Conservation (phyloP, 2,888 invertebrate genomes). For the Abscondita cerata region DNA sequence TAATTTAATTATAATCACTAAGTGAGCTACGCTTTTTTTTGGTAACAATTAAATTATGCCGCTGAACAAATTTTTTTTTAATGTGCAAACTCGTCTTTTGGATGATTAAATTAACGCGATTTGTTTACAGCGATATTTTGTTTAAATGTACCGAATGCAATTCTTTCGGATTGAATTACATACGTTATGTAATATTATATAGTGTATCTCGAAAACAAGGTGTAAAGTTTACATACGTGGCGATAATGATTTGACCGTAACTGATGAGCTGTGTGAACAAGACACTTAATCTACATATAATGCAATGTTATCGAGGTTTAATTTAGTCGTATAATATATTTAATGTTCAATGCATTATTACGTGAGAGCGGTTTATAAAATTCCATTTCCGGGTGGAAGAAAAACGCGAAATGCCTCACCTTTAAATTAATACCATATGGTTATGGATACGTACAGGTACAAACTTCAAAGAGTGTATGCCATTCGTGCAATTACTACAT, state of each 20-base stretch:
- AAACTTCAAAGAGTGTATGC: too few species aligned
- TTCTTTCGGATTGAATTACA: background rate
- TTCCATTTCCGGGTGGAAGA: too few species aligned
- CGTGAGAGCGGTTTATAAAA: too few species aligned
- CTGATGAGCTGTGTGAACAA: conserved; percentile 13
- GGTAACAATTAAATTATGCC: background rate
- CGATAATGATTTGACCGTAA: conserved; percentile 10
- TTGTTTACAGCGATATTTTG: too few species aligned
- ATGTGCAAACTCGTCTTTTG: background rate
- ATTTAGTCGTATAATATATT: conserved; percentile 5
- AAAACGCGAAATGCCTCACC: too few species aligned
- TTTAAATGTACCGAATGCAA: too few species aligned
- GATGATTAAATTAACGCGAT: too few species aligned
- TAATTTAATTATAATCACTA: too few species aligned
- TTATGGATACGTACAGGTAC: too few species aligned
- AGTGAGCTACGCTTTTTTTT: background rate
- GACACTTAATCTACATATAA: conserved; percentile 8
- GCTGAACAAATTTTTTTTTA: background rate
- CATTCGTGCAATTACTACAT: too few species aligned
- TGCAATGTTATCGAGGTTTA: background rate
- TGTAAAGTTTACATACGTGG: conserved; percentile 5
- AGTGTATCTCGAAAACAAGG: conserved; percentile 5
- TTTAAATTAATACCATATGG: too few species aligned
- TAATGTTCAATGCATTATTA: background rate
- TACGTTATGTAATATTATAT: background rate